Conservation (phyloP, 2,797 vertebrate species). For the Ispidina lecontei region DNA sequence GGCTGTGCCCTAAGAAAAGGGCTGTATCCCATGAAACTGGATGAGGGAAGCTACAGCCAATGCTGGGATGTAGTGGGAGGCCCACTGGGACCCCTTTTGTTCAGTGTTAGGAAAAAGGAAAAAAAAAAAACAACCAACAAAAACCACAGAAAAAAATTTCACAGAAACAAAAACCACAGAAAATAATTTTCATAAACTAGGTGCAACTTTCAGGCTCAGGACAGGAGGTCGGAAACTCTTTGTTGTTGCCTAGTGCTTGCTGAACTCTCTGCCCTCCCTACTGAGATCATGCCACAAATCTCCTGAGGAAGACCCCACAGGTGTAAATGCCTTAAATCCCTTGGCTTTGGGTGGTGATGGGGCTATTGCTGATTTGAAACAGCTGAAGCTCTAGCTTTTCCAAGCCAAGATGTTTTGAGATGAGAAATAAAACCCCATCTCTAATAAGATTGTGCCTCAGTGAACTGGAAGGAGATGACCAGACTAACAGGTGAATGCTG, state of each 20-base stretch:
- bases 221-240: not conserved
- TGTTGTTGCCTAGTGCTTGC: not conserved
- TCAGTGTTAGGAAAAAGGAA: not conserved
- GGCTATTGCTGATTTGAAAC: not conserved
- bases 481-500: not conserved
- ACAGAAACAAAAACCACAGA: not conserved
- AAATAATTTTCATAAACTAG: not conserved
- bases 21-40: not conserved
- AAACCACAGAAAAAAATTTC: accelerated
- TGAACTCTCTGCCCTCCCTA: not conserved
- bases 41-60: not conserved
- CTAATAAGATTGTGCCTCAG: not conserved
- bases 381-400: not conserved
- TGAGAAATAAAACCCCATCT: not conserved
- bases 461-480: not conserved
- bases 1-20: not conserved
- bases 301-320: not conserved
- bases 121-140: not conserved
- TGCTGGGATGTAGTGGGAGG: accelerated
- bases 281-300: not conserved
- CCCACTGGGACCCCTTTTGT: not conserved
- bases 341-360: not conserved
- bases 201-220: not conserved
- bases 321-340: not conserved
- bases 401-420: not conserved